Evolutionary conservation across 2,113 vertebrate species (phyloP).

Genomic region (Paradoxurus hermaphroditus): DNA sequence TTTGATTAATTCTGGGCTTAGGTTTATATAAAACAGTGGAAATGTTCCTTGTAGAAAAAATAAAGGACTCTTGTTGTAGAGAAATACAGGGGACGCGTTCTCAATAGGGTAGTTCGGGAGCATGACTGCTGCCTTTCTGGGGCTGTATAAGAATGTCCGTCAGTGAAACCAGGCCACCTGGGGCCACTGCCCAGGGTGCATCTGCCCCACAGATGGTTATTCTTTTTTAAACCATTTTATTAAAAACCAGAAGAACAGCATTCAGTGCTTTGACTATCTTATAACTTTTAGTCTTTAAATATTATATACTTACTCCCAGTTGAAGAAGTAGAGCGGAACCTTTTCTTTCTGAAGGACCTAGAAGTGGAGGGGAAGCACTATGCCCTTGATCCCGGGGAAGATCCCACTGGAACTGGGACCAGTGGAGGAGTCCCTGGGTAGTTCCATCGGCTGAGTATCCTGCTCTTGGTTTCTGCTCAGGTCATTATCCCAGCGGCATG

Average conservation of each 20-base stretch:
- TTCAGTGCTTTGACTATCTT: background rate
- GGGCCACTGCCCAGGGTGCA: rapidly evolving
- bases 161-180: background rate
- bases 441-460: too few species aligned
- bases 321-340: background rate
- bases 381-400: background rate
- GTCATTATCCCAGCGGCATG: too few species aligned
- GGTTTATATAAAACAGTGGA: background rate
- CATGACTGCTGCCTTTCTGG: background rate
- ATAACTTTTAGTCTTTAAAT: background rate
- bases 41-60: background rate
- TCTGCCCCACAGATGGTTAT: background rate
- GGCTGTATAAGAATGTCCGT: background rate
- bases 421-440: background rate
- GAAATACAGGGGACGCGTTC: background rate
- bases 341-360: background rate
- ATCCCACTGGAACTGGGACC: background rate
- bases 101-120: background rate
- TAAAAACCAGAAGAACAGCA: background rate
- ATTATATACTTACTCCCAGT: background rate
- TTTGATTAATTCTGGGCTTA: background rate
- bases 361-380: background rate
- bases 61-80: background rate
- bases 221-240: background rate
- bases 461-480: too few species aligned